phyloP scores from a whole-genome alignment of 2,113 vertebrate species.

The Pandion haliaetus region DNA sequence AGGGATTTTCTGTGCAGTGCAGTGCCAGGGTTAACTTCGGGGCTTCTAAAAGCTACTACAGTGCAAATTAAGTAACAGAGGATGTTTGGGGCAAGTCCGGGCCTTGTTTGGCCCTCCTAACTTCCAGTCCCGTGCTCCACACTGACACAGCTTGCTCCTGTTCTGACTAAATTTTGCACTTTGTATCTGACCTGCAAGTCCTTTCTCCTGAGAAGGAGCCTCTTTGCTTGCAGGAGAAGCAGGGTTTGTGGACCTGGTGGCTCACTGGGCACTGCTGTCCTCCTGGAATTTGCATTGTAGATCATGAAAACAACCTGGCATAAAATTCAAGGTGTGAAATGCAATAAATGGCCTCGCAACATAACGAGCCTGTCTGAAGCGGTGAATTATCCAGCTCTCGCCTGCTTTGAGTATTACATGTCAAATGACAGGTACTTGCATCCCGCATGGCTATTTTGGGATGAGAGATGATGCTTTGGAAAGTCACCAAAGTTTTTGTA shows the following conservation, averaged over 20 bases:
- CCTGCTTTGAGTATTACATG: background rate
- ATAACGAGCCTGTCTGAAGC: accelerated
- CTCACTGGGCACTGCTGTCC: background rate
- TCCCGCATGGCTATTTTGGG: background rate
- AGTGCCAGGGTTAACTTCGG: background rate
- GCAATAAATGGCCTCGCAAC: background rate
- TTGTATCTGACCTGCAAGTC: background rate
- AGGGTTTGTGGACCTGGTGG: background rate
- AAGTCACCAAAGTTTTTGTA: background rate
- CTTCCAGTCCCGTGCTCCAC: background rate
- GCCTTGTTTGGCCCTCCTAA: background rate
- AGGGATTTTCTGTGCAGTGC: background rate
- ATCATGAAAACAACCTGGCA: background rate
- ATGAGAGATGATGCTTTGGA: background rate
- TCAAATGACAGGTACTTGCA: background rate
- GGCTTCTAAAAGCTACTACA: background rate
- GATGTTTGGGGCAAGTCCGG: background rate
- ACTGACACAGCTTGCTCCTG: accelerated
- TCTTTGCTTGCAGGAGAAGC: background rate
- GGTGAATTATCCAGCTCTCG: background rate
- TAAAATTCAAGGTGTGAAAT: background rate
- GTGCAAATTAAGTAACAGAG: background rate
- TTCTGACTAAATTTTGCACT: background rate
- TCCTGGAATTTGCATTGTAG: background rate
- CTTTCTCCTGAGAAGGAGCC: background rate